These are phyloP conservation scores for Staurois parvus DNA, from an alignment of 2,797 vertebrate genomes.

Conservation along the genomic window DNA sequence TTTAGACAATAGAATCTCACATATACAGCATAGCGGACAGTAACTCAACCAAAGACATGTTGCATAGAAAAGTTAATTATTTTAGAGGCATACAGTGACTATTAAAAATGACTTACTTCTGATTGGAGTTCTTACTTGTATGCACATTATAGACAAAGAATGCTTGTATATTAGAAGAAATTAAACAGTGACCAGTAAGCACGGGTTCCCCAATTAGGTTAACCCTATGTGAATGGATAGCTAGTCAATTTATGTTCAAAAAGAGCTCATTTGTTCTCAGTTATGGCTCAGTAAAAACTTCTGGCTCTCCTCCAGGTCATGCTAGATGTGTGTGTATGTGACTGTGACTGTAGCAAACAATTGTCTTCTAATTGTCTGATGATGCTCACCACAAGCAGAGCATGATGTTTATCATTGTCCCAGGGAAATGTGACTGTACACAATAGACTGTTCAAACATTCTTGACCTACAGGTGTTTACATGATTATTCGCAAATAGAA, in stretches of 20 bases:
- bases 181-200: too few relatives aligned
- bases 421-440: constrained; percentile 2
- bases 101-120: too few relatives aligned
- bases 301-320: not conserved
- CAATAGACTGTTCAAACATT: constrained; percentile 27
- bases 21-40: too few relatives aligned
- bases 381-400: constrained; percentile 15
- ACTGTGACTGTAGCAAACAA: constrained; percentile 43
- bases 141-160: too few relatives aligned
- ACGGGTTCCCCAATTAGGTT: not conserved
- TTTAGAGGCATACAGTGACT: too few relatives aligned
- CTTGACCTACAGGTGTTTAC: constrained; percentile 23
- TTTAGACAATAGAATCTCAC: too few relatives aligned
- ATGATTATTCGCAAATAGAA: not conserved
- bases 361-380: constrained; percentile 23
- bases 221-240: not conserved
- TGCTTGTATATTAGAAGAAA: not conserved
- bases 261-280: not conserved
- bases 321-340: not conserved
- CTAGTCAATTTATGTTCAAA: too few relatives aligned
- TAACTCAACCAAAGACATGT: too few relatives aligned
- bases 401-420: not conserved
- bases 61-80: too few relatives aligned
- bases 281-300: constrained; percentile 14
- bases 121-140: too few relatives aligned